A percentile compares a stretch with the other conserved stretches of the same genome.
phyloP scores from a whole-genome alignment of 2,888 invertebrate species.

The Elegia similella region DNA sequence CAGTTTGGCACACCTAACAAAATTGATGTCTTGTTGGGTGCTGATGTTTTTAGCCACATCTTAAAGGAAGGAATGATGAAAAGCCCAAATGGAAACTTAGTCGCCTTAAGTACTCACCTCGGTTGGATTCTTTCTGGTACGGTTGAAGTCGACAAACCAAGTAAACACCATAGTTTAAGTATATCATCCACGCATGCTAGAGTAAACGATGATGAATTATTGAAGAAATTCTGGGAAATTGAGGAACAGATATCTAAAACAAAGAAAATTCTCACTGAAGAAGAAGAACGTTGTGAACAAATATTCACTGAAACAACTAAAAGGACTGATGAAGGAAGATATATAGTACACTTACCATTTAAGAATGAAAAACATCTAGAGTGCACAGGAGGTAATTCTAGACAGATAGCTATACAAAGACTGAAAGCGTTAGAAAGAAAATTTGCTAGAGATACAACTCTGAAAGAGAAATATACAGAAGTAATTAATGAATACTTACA shows the following conservation, averaged over 20 bases:
- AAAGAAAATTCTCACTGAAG: conserved; percentile 6
- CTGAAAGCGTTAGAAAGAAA: conserved; percentile 15
- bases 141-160: neutral
- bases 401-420: conserved; percentile 17
- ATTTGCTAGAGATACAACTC: conserved; percentile 4
- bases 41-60: conserved; percentile 19
- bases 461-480: conserved; percentile 14
- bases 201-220: conserved; percentile 4
- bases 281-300: conserved; percentile 15
- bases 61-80: conserved; percentile 16
- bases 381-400: conserved; percentile 5
- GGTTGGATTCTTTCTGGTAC: conserved; percentile 23
- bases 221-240: conserved; percentile 14
- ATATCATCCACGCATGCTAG: conserved; percentile 2
- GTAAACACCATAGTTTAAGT: neutral
- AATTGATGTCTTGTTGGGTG: conserved; percentile 22
- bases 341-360: conserved; percentile 19
- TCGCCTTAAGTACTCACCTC: conserved; percentile 19
- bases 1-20: conserved; percentile 14
- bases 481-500: conserved; percentile 21
- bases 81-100: conserved; percentile 3
- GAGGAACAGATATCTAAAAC: conserved; percentile 5
- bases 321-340: conserved; percentile 2
- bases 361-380: neutral
- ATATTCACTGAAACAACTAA: neutral